Conservation (phyloP, 2,113 vertebrate species). For the Lepus timidus region DNA sequence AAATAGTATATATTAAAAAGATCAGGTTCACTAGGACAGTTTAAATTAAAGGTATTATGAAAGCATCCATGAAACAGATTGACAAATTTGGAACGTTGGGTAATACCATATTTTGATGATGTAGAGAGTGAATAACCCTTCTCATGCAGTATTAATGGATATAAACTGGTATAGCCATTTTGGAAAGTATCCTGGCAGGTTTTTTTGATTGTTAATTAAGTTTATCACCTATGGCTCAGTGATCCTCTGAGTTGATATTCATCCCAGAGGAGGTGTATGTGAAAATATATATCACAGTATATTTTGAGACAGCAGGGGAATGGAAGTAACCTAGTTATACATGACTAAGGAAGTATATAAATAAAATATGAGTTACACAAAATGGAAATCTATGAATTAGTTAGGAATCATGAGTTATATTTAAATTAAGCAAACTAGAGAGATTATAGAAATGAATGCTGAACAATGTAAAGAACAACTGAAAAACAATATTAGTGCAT, state of each 20-base stretch:
- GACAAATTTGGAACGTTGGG: background rate
- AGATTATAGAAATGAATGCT: background rate
- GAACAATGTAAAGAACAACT: background rate
- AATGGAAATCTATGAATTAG: conserved; percentile 4
- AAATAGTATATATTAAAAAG: background rate
- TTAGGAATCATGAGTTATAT: conserved; percentile 35
- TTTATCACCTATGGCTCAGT: background rate
- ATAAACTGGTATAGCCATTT: background rate
- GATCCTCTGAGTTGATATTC: background rate
- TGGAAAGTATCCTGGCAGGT: background rate
- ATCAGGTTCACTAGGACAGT: background rate
- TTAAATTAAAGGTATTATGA: background rate
- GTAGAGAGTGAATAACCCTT: background rate
- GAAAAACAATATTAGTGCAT: background rate
- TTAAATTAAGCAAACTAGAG: background rate
- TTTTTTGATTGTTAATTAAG: background rate
- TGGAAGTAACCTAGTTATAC: background rate
- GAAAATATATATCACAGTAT: background rate
- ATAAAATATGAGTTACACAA: conserved; percentile 9
- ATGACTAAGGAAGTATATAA: background rate
- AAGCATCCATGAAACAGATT: background rate
- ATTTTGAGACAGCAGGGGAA: background rate
- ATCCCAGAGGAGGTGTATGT: background rate
- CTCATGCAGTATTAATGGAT: background rate
- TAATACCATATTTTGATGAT: background rate